A percentile compares a stretch with the other conserved stretches of the same genome.
Conservation (phyloP, 2,888 invertebrate species). For the Heteromyza rotundicornis region DNA sequence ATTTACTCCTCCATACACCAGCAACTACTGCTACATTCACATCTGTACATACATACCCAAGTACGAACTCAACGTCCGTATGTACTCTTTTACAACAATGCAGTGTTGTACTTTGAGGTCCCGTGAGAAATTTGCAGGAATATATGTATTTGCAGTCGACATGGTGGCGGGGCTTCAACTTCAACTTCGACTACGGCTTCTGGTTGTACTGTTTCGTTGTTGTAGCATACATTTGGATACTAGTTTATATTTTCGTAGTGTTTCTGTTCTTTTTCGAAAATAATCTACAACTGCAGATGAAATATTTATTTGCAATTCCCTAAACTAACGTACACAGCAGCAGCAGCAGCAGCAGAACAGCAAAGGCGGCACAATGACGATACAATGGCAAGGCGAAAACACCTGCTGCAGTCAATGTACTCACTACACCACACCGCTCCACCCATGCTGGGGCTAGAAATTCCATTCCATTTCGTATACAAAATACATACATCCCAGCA, state of each 20-base stretch:
- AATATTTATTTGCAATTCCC: conserved; percentile 57
- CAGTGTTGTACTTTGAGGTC: conserved; percentile 15
- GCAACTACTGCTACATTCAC: not conserved
- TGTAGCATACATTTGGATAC: not conserved
- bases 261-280: conserved; percentile 30
- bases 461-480: too few species aligned
- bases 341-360: conserved; percentile 1
- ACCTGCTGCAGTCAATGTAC: conserved; percentile 7
- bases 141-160: conserved; percentile 14
- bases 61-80: not conserved
- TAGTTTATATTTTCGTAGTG: not conserved
- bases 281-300: conserved; percentile 54
- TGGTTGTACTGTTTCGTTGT: not conserved
- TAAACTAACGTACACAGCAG: conserved; percentile 39
- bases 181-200: not conserved
- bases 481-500: not conserved
- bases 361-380: not conserved
- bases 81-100: not conserved
- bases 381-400: not conserved
- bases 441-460: conserved; percentile 1
- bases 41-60: not conserved
- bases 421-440: not conserved
- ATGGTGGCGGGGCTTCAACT: too few species aligned
- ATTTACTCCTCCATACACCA: not conserved
- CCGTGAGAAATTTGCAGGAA: conserved; percentile 22